Base-by-base conservation (phyloP, 1,140 invertebrate genomes). In the Listronotus bonariensis region DNA sequence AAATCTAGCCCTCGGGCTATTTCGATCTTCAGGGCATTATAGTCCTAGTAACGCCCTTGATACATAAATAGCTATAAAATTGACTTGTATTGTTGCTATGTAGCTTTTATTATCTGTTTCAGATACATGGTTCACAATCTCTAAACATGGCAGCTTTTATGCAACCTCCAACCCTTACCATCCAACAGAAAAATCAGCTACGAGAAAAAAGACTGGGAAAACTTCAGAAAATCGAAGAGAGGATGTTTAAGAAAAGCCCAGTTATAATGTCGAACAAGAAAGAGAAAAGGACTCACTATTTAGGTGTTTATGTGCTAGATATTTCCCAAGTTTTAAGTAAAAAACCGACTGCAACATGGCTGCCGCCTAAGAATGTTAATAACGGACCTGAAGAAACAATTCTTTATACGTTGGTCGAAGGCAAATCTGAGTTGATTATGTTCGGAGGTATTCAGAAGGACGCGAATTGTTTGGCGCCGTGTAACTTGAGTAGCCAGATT, bases 391-490 rank as follows among this genome's bases (percentile, higher is more conserved):
- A 95, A 76, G 92, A 96, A 77, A 87, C 93, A 54, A 91, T 96
- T 63, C 84, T 97, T 56, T 97, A 96, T 76, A 92, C 93, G 11
- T 81, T 98, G 46, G 88, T 97, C 2, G 84, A 89, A 53, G 95
- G 95, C 45, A 90, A 92, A 73, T 92, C 91, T 15, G 95, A 98
- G 82, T 78, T 98, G 12, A 91, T 98, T 48, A 89, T 98, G 81
- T 98, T 98, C 83, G 96, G 95, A 12, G 95, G 95, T 54, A 91
- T 97, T 59, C 86, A 90, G 69, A 93, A 92, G 77, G 90, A 93
- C 80, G 74, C 77, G 68, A 77, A 82, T 79, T 76, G 81, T 78
- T 63, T 81, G 70, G 73, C 76, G 68, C 67, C 82, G 1, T 69
- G 76, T 71, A 70, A 74, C 74, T 26, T 78, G 70, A 54, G 72